Conservation (phyloP, 2,888 invertebrate genomes). For the Hetaerina titia region DNA sequence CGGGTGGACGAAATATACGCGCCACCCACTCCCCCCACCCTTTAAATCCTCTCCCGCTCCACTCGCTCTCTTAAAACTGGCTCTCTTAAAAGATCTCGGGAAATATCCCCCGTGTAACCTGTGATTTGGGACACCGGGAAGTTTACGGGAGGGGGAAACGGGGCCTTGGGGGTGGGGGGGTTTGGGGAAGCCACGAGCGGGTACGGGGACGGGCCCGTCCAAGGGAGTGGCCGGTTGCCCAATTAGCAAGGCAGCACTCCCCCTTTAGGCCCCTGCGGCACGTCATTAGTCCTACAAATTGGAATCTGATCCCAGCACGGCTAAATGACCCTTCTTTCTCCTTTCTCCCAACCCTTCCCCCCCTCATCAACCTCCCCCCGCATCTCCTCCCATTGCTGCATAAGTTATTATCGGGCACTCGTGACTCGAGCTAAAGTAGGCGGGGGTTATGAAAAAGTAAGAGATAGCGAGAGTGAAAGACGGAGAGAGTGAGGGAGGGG, state of each 20-base stretch:
- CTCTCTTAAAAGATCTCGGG: background rate
- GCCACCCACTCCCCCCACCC: background rate
- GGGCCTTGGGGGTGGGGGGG: background rate
- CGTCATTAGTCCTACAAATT: constrained; percentile 55
- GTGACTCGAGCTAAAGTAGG: background rate
- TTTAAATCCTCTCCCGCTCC: background rate
- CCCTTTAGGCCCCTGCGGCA: constrained; percentile 32
- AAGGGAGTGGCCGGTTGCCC: constrained; percentile 43
- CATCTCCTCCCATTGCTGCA: background rate
- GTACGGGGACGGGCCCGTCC: background rate
- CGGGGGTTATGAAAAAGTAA: background rate
- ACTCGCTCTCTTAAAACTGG: background rate
- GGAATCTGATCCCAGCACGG: constrained; percentile 37
- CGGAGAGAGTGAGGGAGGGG: background rate
- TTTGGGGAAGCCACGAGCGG: background rate
- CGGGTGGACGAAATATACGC: background rate
- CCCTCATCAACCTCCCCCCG: background rate
- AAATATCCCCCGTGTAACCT: background rate
- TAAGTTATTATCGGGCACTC: constrained; percentile 37
- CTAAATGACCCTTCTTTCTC: constrained; percentile 51
- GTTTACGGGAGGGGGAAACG: background rate
- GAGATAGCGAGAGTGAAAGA: constrained; percentile 27
- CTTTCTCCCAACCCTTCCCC: background rate
- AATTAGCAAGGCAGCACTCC: constrained; percentile 39
- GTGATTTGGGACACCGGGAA: constrained; percentile 5